Percentiles rank a stretch among this genome's conserved stretches.
phyloP scores from a whole-genome alignment of 2,797 vertebrate genomes.

The Gadopsis marmoratus region DNA sequence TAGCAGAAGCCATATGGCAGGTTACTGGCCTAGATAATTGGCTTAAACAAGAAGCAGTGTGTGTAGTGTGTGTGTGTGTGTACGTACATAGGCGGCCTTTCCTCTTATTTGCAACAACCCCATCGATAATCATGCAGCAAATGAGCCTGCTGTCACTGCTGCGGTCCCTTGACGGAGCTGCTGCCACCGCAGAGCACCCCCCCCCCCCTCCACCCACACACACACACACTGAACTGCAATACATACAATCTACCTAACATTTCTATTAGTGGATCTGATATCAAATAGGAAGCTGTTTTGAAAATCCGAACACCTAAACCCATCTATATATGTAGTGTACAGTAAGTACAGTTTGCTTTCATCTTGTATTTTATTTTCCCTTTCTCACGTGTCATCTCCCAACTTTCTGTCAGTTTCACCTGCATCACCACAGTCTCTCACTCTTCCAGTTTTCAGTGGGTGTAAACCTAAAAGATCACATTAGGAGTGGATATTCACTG shows the following conservation, averaged over 20 bases:
- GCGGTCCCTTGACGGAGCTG: conserved; percentile 67
- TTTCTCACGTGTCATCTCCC: conserved; percentile 8
- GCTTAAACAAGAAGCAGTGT: conserved; percentile 67
- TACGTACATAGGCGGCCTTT: conserved; percentile 45
- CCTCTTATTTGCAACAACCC: conserved; percentile 68
- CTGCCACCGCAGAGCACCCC: conserved; percentile 49
- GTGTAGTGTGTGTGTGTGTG: conserved; percentile 33
- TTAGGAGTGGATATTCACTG: background rate
- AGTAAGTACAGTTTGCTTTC: background rate
- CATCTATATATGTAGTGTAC: conserved; percentile 11
- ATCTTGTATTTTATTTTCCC: background rate
- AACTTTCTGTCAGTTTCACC: conserved; percentile 8
- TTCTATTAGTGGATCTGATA: conserved; percentile 1
- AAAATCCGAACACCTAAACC: conserved; percentile 24
- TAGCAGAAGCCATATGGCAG: conserved; percentile 75
- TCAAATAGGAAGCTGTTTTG: background rate
- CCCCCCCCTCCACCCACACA: background rate
- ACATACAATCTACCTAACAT: background rate
- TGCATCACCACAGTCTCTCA: background rate
- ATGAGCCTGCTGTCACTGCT: conserved; percentile 78
- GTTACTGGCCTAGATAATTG: conserved; percentile 73
- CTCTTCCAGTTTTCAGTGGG: background rate
- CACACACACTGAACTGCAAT: background rate
- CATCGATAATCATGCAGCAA: conserved; percentile 81
- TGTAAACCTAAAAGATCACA: conserved; percentile 4